phyloP scores from a whole-genome alignment of 2,113 vertebrate genomes.

The Mellivora capensis region DNA sequence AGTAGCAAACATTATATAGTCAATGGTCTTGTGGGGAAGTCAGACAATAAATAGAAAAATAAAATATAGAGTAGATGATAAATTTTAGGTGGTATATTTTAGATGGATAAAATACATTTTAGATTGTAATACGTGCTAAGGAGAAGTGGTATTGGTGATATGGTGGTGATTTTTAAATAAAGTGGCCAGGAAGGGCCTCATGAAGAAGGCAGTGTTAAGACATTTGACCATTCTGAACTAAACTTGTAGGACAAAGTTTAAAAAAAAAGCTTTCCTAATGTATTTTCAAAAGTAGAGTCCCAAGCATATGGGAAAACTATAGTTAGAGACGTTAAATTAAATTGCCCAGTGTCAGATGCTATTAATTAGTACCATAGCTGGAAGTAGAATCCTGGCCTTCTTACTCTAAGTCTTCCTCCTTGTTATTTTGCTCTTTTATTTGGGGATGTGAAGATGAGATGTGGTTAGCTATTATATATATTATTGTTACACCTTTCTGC shows the following conservation, averaged over 20 bases:
- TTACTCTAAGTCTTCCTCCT: not conserved
- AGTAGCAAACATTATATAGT: not conserved
- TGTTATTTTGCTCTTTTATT: not conserved
- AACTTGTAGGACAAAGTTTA: not conserved
- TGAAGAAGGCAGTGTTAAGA: not conserved
- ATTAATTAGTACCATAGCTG: not conserved
- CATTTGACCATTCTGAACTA: not conserved
- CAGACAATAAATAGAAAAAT: conserved; percentile 21
- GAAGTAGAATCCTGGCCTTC: not conserved
- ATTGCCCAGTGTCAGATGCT: not conserved
- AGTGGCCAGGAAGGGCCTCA: not conserved
- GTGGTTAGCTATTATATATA: not conserved
- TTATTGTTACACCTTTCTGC: not conserved
- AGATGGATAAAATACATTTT: not conserved
- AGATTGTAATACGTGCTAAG: not conserved
- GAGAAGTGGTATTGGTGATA: not conserved
- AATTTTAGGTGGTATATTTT: not conserved
- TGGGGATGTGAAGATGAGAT: not conserved
- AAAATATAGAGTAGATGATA: not conserved
- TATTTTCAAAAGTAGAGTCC: not conserved
- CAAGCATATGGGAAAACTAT: not conserved
- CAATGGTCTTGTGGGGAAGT: not conserved
- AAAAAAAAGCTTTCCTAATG: not conserved
- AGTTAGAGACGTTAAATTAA: not conserved
- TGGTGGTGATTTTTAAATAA: not conserved